Conservation (phyloP, 2,797 vertebrate genomes). For the Propithecus perrieri region DNA sequence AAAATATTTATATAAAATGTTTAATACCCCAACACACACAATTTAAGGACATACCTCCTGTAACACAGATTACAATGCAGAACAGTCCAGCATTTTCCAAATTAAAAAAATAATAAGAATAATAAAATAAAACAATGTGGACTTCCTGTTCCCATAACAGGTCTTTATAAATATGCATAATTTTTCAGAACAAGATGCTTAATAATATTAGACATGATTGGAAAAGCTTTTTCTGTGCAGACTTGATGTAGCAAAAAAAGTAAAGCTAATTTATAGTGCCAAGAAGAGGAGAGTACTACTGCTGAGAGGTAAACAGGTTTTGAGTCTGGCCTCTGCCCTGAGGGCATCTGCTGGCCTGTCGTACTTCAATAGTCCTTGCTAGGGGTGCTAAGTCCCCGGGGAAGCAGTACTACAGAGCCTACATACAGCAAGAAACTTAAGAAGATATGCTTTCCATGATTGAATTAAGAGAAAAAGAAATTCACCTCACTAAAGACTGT, state of each 20-base stretch:
- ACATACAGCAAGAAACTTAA: background rate
- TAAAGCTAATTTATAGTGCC: background rate
- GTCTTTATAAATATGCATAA: background rate
- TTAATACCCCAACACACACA: background rate
- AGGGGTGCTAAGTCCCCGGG: fast-evolving
- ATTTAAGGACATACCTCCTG: background rate
- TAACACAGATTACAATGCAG: background rate
- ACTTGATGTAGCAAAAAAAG: background rate
- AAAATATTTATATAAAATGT: background rate
- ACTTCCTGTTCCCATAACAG: background rate
- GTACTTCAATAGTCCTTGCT: background rate
- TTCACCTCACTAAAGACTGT: background rate
- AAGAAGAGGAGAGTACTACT: background rate
- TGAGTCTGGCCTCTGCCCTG: background rate
- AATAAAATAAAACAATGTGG: background rate
- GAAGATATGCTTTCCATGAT: background rate
- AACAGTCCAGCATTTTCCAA: background rate
- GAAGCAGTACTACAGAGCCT: background rate
- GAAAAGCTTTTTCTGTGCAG: background rate
- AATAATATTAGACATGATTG: background rate
- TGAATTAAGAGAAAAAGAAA: background rate
- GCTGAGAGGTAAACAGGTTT: background rate
- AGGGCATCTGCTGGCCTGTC: background rate
- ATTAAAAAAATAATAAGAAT: background rate
- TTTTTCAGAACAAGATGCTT: background rate